Conservation (phyloP, 2,113 vertebrate genomes). For the Meleagris gallopavo region DNA sequence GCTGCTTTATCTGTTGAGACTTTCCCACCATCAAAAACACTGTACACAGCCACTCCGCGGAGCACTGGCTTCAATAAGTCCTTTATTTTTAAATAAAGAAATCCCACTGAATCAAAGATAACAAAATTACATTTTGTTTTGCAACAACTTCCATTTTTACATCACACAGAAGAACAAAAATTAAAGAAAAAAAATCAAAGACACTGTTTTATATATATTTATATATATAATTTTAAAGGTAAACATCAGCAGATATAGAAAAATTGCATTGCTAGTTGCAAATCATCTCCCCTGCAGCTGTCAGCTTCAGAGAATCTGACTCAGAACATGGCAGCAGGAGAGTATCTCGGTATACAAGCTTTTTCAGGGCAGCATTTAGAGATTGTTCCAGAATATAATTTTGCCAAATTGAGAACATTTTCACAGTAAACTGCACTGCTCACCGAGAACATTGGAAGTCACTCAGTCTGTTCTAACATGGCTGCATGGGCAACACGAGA, state of each 20-base stretch:
- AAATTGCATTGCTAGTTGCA: conserved; percentile 89
- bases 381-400: conserved; percentile 51
- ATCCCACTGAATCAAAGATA: conserved; percentile 80
- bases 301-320: conserved; percentile 53
- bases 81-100: conserved; percentile 86
- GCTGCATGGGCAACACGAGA: conserved; percentile 38
- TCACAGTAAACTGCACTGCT: not conserved
- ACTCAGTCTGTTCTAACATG: conserved; percentile 38
- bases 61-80: conserved; percentile 62
- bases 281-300: conserved; percentile 73
- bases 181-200: conserved; percentile 58
- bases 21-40: not conserved
- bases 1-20: not conserved
- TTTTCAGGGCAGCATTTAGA: conserved; percentile 75
- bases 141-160: conserved; percentile 75
- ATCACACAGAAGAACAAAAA: conserved; percentile 76
- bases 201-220: conserved; percentile 58
- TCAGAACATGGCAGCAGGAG: conserved; percentile 58
- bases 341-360: conserved; percentile 60
- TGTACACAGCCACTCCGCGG: not conserved
- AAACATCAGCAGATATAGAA: conserved; percentile 83
- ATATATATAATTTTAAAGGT: conserved; percentile 73
- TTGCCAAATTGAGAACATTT: not conserved
- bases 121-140: conserved; percentile 82
- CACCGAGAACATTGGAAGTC: not conserved